These are phyloP conservation scores for Ips nitidus DNA, from an alignment of 1,140 invertebrate species.

Conservation along the genomic window DNA sequence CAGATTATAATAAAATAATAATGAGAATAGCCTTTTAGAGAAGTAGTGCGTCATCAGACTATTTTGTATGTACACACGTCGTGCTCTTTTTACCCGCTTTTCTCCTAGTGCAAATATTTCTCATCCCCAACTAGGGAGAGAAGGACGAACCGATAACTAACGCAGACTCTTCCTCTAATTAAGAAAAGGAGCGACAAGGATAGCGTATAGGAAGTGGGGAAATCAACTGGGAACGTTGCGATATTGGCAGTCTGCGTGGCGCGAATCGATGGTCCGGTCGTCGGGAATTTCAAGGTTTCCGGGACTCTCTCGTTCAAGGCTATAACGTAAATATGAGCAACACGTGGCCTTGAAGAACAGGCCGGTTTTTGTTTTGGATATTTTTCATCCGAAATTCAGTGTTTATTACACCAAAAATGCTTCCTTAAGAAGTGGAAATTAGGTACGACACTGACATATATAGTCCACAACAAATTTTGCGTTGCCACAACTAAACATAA, in stretches of 20 bases:
- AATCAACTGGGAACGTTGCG: neutral
- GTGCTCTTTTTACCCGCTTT: too few relatives aligned
- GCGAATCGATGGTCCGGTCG: conserved; percentile 6
- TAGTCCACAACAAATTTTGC: too few relatives aligned
- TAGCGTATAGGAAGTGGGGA: conserved; percentile 7
- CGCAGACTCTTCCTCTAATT: neutral
- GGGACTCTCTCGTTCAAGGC: neutral
- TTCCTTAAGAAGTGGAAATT: too few relatives aligned
- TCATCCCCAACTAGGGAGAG: too few relatives aligned
- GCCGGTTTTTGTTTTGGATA: conserved; percentile 9
- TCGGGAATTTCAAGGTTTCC: conserved; percentile 5
- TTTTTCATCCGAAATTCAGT: neutral
- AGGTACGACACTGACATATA: too few relatives aligned
- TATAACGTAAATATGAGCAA: conserved; percentile 22
- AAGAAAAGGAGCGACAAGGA: neutral
- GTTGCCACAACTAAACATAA: too few relatives aligned
- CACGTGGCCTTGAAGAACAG: conserved; percentile 26
- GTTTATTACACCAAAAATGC: neutral
- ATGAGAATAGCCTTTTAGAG: too few relatives aligned
- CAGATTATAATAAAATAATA: too few relatives aligned
- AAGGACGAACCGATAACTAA: conserved; percentile 1
- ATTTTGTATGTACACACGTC: too few relatives aligned
- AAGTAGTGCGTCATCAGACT: too few relatives aligned
- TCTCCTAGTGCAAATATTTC: too few relatives aligned
- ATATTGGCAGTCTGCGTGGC: conserved; percentile 20